Percentiles rank a stretch among this genome's conserved stretches.
These are phyloP conservation scores for Drosophila persimilis DNA, from an alignment of 1,140 invertebrate species.

Conservation along the genomic window DNA sequence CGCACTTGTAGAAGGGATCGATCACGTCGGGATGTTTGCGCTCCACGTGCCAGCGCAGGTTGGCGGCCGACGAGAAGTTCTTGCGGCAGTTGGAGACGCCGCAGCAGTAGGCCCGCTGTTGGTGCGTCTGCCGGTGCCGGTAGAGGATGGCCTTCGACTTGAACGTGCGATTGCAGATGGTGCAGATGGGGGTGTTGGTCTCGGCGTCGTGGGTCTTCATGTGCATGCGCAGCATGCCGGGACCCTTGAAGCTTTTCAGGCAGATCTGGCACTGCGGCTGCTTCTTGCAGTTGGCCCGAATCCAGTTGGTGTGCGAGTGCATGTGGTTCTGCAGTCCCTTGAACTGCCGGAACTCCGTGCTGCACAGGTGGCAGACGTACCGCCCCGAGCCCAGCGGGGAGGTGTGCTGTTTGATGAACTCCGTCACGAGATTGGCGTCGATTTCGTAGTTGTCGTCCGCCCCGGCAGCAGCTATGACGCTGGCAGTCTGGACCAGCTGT, in stretches of 20 bases:
- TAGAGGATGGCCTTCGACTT: constrained; percentile 85
- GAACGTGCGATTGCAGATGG: constrained; percentile 85
- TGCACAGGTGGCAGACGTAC: constrained; percentile 85
- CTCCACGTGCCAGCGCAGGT: constrained; percentile 71
- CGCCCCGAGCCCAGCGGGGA: constrained; percentile 82
- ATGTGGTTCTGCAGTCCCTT: constrained; percentile 85
- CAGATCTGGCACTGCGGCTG: constrained; percentile 86
- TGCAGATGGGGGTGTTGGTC: constrained; percentile 85
- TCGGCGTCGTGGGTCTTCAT: constrained; percentile 86
- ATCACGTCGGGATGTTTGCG: constrained; percentile 73
- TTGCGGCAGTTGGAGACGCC: constrained; percentile 77
- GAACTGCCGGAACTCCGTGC: constrained; percentile 85
- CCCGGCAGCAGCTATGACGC: constrained; percentile 73
- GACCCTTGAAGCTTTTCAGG: constrained; percentile 85
- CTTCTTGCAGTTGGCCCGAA: constrained; percentile 86
- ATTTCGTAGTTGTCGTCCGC: constrained; percentile 75
- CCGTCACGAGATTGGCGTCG: constrained; percentile 74
- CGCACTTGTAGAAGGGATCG: constrained; percentile 67
- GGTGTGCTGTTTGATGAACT: constrained; percentile 79
- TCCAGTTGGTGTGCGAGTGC: constrained; percentile 86
- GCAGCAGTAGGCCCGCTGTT: constrained; percentile 79
- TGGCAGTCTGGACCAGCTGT: constrained; percentile 72
- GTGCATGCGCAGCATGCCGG: constrained; percentile 86
- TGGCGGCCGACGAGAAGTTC: constrained; percentile 71
- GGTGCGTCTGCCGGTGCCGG: constrained; percentile 85